Evolutionary conservation across 2,797 vertebrate genomes (phyloP), one percentile per base, ranked within the genome.

Genomic region (Carduelis carduelis): DNA sequence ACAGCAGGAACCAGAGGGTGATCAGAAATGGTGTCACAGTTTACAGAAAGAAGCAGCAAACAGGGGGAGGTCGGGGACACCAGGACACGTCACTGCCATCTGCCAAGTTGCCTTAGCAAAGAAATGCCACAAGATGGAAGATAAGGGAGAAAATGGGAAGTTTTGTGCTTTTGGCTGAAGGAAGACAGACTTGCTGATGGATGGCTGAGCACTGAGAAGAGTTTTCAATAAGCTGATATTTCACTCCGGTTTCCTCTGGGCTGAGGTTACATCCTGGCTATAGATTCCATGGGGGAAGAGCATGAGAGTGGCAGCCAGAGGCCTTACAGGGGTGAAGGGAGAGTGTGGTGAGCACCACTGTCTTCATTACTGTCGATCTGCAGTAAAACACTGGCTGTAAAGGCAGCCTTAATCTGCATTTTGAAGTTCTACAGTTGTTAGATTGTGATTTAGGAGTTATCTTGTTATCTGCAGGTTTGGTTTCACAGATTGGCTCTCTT

Each of bases 1-100:
- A 95, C 71, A 66, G 91, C 30, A 88, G 76, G 89, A 95, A 89
- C 81, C 79, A 89, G 74, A 90, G 69, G 68, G 32, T 81, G 61
- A 81, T 55, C 47, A 72, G 68, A 81, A 85, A 83, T 87, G 49
- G 60, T 86, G 66, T 49, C 35, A 37, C 39, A 26, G 39, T 39
- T 55, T 64, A 60, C 34, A 49, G n/a, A 65, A 90, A 30, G 47
- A 56, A 78, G 74, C n/a, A 28, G 46, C 27, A 15, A 83, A 50
- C 14, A 37, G 44, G 75, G 66, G 37, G 7, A 60, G 78, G 61
- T 60, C 8, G 64, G 85, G 65, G 61, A 65, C 44, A 8, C 1
- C 11, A 23, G 44, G 59, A 65, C 16, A 30, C 0, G 5, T 47
- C 37, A 44, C 56, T 66, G 55, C 21, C 1, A 14, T 22, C 22